A percentile compares a stretch with the other conserved stretches of the same genome.
phyloP scores from a whole-genome alignment of 2,888 invertebrate species.

The Watsonalla cultraria region DNA sequence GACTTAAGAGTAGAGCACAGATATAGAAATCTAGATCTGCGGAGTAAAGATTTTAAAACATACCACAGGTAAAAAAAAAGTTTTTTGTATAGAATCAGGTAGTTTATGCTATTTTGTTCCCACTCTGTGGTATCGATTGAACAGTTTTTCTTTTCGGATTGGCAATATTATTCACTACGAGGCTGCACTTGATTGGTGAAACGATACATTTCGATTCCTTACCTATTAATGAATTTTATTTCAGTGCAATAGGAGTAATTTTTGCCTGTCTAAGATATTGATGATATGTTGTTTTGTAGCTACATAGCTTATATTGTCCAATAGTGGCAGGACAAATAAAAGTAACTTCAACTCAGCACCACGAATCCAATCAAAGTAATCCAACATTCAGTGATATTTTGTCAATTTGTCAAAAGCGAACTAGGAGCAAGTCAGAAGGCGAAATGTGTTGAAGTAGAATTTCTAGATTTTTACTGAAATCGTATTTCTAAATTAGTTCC shows the following conservation, averaged over 20 bases:
- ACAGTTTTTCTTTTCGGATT: not conserved
- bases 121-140: too few relatives aligned
- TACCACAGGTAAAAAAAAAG: too few relatives aligned
- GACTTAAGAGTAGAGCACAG: too few relatives aligned
- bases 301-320: constrained; percentile 31
- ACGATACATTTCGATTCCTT: constrained; percentile 1
- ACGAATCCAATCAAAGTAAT: constrained; percentile 5
- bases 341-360: constrained; percentile 43
- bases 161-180: constrained; percentile 30
- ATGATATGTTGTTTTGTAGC: not conserved
- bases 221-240: constrained; percentile 7
- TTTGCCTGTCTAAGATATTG: not conserved
- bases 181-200: constrained; percentile 33
- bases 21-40: too few relatives aligned
- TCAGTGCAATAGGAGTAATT: not conserved
- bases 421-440: constrained; percentile 45
- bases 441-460: constrained; percentile 49
- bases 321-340: constrained; percentile 50
- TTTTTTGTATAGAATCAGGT: too few relatives aligned
- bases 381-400: constrained; percentile 44
- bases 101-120: too few relatives aligned
- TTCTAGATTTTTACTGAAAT: constrained; percentile 28
- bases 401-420: constrained; percentile 38
- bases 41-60: too few relatives aligned
- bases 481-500: constrained; percentile 41